Conservation (phyloP, 2,888 invertebrate genomes). For the Escarpia spicata region DNA sequence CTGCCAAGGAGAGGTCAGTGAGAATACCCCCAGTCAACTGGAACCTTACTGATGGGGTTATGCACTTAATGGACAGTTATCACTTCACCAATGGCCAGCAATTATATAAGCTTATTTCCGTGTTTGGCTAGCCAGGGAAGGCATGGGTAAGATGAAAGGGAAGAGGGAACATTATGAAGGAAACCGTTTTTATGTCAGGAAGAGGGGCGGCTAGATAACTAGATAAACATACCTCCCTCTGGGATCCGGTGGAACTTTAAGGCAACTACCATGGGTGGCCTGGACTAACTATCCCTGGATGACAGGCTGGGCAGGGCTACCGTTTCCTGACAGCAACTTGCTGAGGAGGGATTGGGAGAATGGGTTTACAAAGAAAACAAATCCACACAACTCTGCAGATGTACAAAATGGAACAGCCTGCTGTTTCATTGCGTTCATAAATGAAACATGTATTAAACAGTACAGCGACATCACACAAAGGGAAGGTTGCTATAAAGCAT, state of each 20-base stretch:
- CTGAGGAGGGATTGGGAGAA: neutral
- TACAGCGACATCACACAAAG: neutral
- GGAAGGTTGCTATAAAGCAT: neutral
- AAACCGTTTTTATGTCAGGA: slow-evolving; percentile 10
- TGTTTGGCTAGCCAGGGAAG: neutral
- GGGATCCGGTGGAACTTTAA: neutral
- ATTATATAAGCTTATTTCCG: slow-evolving; percentile 16
- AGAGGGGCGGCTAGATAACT: neutral
- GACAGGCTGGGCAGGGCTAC: neutral
- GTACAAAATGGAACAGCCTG: neutral
- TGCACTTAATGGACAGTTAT: neutral
- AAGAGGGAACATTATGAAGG: neutral
- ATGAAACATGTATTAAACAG: neutral
- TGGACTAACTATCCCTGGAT: neutral
- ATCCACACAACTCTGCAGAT: neutral
- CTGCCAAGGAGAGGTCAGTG: neutral
- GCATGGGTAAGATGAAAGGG: neutral
- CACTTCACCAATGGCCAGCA: neutral
- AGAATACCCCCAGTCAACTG: neutral
- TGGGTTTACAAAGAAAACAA: neutral
- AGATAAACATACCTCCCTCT: neutral
- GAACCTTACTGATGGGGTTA: neutral
- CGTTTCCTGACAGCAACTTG: neutral
- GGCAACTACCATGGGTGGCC: slow-evolving; percentile 3
- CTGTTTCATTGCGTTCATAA: neutral